Conservation (phyloP, 2,797 vertebrate genomes). For the Tangara arthus region DNA sequence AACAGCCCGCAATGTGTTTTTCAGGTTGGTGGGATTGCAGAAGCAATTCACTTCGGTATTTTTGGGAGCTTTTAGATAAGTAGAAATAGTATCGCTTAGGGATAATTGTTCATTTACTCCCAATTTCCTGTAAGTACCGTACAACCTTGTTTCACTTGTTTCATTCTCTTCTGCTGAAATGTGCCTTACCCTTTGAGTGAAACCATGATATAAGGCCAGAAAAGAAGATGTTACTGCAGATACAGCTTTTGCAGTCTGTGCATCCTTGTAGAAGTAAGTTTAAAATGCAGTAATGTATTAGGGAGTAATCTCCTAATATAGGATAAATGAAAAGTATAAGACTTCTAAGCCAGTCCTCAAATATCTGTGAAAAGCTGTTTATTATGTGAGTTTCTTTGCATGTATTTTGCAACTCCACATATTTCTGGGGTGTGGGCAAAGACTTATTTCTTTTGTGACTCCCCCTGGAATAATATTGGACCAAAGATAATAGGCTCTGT, state of each 20-base stretch:
- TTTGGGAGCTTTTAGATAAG: not conserved
- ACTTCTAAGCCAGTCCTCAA: not conserved
- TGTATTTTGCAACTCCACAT: not conserved
- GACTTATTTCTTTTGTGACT: not conserved
- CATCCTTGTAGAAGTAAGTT: not conserved
- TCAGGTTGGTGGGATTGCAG: not conserved
- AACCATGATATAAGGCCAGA: not conserved
- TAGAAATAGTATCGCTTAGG: not conserved
- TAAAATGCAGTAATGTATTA: not conserved
- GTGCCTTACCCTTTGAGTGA: not conserved
- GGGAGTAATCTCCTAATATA: not conserved
- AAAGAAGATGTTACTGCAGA: not conserved
- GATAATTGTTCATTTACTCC: not conserved
- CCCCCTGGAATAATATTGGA: not conserved
- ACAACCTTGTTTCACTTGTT: not conserved
- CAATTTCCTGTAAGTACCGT: not conserved
- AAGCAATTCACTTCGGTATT: not conserved
- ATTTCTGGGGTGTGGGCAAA: not conserved
- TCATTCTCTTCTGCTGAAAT: not conserved
- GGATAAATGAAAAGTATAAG: not conserved
- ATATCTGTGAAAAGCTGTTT: not conserved
- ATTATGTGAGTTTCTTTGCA: not conserved
- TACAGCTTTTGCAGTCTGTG: not conserved
- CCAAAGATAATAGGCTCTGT: not conserved
- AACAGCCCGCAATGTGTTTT: not conserved